Conservation (phyloP, 2,888 invertebrate genomes). For the Pseudococcus jackbeardsleyi region DNA sequence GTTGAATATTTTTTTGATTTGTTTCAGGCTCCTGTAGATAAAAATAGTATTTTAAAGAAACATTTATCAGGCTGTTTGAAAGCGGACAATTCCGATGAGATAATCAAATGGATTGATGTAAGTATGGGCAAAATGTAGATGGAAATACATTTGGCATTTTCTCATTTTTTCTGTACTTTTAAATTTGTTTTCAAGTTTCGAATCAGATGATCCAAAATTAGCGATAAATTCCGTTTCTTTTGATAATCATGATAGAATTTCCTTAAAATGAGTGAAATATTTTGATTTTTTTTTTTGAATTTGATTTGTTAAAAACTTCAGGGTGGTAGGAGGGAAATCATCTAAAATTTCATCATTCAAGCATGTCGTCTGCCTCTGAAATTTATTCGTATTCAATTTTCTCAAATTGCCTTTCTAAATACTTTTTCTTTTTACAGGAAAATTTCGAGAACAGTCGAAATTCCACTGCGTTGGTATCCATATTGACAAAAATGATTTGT, state of each 20-base stretch:
- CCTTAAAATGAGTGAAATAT: no score
- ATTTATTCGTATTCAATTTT: background rate
- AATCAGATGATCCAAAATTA: no score
- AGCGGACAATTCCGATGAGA: constrained; percentile 16
- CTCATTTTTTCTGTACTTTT: no score
- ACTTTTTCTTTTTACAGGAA: background rate
- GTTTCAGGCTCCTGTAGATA: constrained; percentile 19
- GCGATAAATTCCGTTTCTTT: no score
- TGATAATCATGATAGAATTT: no score
- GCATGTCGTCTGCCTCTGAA: background rate
- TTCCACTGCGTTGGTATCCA: background rate
- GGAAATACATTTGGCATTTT: no score
- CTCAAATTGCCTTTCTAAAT: background rate
- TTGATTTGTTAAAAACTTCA: no score
- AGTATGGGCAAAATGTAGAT: background rate
- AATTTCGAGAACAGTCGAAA: constrained; percentile 48
- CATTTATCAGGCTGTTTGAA: background rate
- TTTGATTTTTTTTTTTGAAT: no score
- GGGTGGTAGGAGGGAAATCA: no score
- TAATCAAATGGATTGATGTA: constrained; percentile 54
- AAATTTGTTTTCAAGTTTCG: background rate
- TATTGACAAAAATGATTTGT: constrained; percentile 22
- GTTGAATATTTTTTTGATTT: background rate
- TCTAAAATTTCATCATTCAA: background rate
- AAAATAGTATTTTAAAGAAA: constrained; percentile 41